Evolutionary conservation across 2,888 invertebrate species (phyloP).

Genomic region (Timema podura): DNA sequence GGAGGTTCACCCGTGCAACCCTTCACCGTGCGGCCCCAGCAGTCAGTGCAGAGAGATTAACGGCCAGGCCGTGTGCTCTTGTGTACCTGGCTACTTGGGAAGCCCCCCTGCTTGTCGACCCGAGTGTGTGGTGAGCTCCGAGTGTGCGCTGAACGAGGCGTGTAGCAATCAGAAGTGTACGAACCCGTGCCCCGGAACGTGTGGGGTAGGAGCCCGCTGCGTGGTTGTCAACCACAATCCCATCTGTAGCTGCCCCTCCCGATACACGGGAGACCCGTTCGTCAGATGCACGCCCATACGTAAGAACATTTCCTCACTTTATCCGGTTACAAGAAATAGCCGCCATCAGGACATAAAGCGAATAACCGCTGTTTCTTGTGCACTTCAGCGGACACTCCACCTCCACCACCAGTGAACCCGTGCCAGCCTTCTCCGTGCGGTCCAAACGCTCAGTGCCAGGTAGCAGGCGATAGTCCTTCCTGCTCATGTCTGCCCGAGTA

Average conservation of each 20-base stretch:
- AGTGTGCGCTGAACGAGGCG: slow-evolving; percentile 68
- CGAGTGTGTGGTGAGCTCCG: slow-evolving; percentile 73
- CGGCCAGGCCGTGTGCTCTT: slow-evolving; percentile 72
- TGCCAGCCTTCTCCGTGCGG: slow-evolving; percentile 71
- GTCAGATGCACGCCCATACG: slow-evolving; percentile 56
- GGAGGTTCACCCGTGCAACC: slow-evolving; percentile 63
- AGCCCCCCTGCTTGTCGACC: slow-evolving; percentile 73
- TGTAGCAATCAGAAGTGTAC: slow-evolving; percentile 77
- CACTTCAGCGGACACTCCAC: slow-evolving; percentile 22
- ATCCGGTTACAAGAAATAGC: too few relatives aligned
- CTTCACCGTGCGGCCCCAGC: slow-evolving; percentile 70
- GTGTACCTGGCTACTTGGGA: slow-evolving; percentile 65
- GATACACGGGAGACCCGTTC: slow-evolving; percentile 72
- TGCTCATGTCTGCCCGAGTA: slow-evolving; percentile 63
- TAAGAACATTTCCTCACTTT: slow-evolving; percentile 47
- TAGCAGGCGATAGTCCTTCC: slow-evolving; percentile 57
- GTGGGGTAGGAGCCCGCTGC: slow-evolving; percentile 67
- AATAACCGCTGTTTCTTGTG: background rate
- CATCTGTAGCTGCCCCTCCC: slow-evolving; percentile 67
- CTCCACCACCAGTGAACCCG: slow-evolving; percentile 44
- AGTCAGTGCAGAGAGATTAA: slow-evolving; percentile 70
- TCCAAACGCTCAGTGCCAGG: slow-evolving; percentile 66
- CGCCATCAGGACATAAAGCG: too few relatives aligned
- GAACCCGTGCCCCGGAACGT: slow-evolving; percentile 73
- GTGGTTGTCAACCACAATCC: slow-evolving; percentile 74